Percentiles rank a stretch among this genome's conserved stretches.
Evolutionary conservation across 2,888 invertebrate genomes (phyloP).

Genomic region (Phaonia tiefii): DNA sequence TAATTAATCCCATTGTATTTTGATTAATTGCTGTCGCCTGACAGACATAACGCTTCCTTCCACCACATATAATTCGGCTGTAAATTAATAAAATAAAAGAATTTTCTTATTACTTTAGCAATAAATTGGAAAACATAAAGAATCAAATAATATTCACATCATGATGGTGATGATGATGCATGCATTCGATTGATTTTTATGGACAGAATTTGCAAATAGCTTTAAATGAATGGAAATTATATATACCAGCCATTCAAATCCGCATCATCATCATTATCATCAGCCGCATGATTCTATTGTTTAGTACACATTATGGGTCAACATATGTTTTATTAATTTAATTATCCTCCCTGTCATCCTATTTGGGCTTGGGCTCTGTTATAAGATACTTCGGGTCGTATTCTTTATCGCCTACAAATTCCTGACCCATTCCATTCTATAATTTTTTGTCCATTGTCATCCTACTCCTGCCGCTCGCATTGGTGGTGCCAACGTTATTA

Average conservation of each 20-base stretch:
- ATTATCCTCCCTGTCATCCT: neutral
- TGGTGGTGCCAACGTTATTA: conserved; percentile 15
- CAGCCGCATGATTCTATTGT: neutral
- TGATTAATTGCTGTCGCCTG: conserved; percentile 5
- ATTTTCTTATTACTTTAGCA: conserved; percentile 1
- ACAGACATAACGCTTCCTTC: neutral
- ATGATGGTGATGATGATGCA: neutral
- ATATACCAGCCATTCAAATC: neutral
- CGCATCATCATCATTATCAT: conserved; percentile 4
- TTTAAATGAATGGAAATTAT: neutral
- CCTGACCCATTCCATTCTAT: neutral
- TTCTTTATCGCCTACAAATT: conserved; percentile 12
- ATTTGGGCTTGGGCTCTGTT: neutral
- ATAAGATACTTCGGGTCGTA: neutral
- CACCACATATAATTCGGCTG: neutral
- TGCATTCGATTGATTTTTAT: neutral
- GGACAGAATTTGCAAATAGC: conserved; percentile 1
- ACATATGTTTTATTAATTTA: conserved; percentile 28
- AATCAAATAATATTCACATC: neutral
- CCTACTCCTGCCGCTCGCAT: too few relatives aligned
- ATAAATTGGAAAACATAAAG: neutral
- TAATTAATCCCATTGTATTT: too few relatives aligned
- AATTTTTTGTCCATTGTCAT: neutral
- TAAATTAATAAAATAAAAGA: neutral
- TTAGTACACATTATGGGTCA: conserved; percentile 34